Base-by-base conservation (phyloP, 1,140 invertebrate species). In the Rhyacophila brunnea region DNA sequence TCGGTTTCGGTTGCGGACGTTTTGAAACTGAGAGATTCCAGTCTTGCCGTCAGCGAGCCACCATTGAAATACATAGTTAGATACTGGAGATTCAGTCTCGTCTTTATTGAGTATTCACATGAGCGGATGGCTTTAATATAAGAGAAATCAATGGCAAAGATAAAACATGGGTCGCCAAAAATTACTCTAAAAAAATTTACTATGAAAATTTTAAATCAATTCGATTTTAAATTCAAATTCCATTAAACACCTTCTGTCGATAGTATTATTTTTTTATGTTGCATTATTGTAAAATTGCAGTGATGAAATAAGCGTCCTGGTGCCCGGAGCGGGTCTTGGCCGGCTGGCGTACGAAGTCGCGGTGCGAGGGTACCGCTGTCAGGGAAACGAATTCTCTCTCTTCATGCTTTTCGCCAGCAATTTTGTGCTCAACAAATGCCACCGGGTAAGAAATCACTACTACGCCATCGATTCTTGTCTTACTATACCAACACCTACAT, bases 391-490 rank as follows among this genome's bases (percentile, higher is more conserved):
- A 79, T 98, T 96, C 75, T 96, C 93, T 35, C 83, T 98, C 1
- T 98, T 96, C 70, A 99, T 99, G 96, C 77, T 99, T 1, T 92
- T 99, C 67, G 91, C 93, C 1, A 96, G 95, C 17, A 95, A 96
- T 76, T 98, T 96, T 78, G 87, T 98, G 44, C 79, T 98, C 11
- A 98, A 98, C 76, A 88, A 89, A 83, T 95, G 79, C 67, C 72
- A 74, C 15, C 75, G 80, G 60, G 79, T 81, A 13, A 67, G 68
- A 59, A 28, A n/a, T n/a, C n/a, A n/a, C n/a, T n/a, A n/a, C n/a
- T n/a, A n/a, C n/a, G n/a, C n/a, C n/a, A n/a, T n/a, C n/a, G n/a
- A n/a, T n/a, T n/a, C n/a, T n/a, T n/a, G n/a, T n/a, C n/a, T n/a
- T n/a, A n/a, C n/a, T n/a, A n/a, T n/a, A n/a, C n/a, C n/a, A n/a